Conservation (phyloP, 2,113 vertebrate genomes). For the Crypturellus undulatus region DNA sequence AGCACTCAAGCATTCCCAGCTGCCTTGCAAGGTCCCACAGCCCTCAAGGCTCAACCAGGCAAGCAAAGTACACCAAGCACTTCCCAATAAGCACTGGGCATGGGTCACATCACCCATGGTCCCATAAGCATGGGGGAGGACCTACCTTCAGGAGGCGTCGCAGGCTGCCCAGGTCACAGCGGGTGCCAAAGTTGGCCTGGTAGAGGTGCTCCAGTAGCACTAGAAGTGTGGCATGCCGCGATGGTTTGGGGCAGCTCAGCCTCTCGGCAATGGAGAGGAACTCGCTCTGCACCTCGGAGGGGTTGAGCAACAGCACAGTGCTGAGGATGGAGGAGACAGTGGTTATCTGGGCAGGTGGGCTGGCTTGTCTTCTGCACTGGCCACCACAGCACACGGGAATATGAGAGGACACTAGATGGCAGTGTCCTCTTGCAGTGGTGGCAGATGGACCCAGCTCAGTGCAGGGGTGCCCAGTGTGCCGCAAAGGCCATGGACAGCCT, state of each 20-base stretch:
- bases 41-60: too few relatives aligned
- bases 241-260: slow-evolving; percentile 78
- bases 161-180: slow-evolving; percentile 81
- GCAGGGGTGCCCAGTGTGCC: background rate
- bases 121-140: background rate
- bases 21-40: background rate
- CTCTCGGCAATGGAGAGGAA: slow-evolving; percentile 88
- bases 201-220: slow-evolving; percentile 90
- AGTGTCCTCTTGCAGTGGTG: background rate
- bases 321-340: slow-evolving; percentile 56
- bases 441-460: accelerated
- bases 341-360: background rate
- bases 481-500: background rate
- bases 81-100: background rate
- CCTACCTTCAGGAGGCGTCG: slow-evolving; percentile 84
- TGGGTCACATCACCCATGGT: background rate
- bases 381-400: too few relatives aligned
- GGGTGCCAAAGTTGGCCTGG: slow-evolving; percentile 87
- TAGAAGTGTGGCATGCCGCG: slow-evolving; percentile 75
- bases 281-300: slow-evolving; percentile 85
- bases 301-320: slow-evolving; percentile 93
- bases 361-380: background rate
- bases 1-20: accelerated
- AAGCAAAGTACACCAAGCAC: too few relatives aligned
- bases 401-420: background rate